Percentiles rank a stretch among this genome's conserved stretches.
Conservation (phyloP, 1,140 invertebrate genomes). For the Ruditapes philippinarum region DNA sequence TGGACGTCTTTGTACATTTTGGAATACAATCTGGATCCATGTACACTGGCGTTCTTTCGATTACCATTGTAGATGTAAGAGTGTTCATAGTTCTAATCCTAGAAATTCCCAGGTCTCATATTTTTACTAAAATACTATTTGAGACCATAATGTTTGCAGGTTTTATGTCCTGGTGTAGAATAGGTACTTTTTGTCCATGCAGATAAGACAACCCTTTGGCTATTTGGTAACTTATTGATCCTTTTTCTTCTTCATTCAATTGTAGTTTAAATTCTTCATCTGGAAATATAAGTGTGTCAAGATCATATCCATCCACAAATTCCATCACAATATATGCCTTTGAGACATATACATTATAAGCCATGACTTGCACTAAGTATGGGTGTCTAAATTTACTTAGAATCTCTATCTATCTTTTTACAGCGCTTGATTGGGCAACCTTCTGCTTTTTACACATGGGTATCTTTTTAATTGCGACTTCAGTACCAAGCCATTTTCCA, state of each 20-base stretch:
- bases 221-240: too few relatives aligned
- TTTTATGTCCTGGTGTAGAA: neutral
- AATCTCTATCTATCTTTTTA: constrained; percentile 31
- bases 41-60: neutral
- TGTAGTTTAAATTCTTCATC: neutral
- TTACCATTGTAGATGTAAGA: neutral
- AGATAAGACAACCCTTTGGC: neutral
- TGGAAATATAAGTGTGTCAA: neutral
- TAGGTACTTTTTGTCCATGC: neutral
- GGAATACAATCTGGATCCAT: neutral
- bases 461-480: constrained; percentile 52
- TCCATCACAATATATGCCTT: neutral
- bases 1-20: neutral
- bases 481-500: constrained; percentile 46
- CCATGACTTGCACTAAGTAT: neutral
- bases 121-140: neutral
- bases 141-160: neutral
- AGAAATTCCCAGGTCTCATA: neutral
- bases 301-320: neutral
- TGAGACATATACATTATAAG: neutral
- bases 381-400: neutral
- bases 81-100: neutral
- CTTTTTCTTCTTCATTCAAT: too few relatives aligned
- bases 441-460: neutral
- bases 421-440: neutral